Evolutionary conservation across 1,140 invertebrate species (phyloP), one percentile per base, ranked within the genome.

Genomic region (Pararge aegeria): DNA sequence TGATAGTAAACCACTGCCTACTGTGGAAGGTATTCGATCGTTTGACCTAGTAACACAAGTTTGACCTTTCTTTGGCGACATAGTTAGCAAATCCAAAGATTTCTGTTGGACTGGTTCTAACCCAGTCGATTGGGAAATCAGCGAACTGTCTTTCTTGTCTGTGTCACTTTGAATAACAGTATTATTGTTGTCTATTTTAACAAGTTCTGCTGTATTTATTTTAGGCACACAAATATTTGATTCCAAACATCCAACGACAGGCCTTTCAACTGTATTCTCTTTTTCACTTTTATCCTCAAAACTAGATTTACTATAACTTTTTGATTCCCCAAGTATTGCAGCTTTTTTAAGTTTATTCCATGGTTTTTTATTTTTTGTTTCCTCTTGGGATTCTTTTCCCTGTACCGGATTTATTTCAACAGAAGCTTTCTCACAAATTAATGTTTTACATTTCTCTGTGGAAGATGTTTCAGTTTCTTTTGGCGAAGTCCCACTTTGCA

Each of bases 301-400:
- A 59, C 73, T 83, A 61, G 71, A 71, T 73, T 79, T 82, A 58
- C 73, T 86, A 57, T 73, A 69, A 51, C 71, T 86, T 78, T 89
- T 89, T 29, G 84, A 78, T 19, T 89, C 86, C 24, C 84, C 81
- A 69, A 87, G 69, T 60, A 92, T 92, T 7, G 92, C 90, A 19
- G 91, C 91, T 63, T 91, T 91, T 75, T 92, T 92, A 21, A 92
- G 69, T 78, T 92, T 92, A 13, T 76, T 86, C 92, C 92, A 93
- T 27, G 91, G 91, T 54, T 89, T 90, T 61, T 90, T 89, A 54
- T 37, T 73, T 68, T 75, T 84, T n/a, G 49, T 20, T 42, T 84
- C 79, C 54, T 81, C 78, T 74, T 80, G 80, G 21, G 12, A 68
- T 59, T 90, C 85, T 20, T 72, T 71, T 30, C 63, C 57, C 59